Conservation (phyloP, 2,113 vertebrate genomes). For the Otolemur garnettii region DNA sequence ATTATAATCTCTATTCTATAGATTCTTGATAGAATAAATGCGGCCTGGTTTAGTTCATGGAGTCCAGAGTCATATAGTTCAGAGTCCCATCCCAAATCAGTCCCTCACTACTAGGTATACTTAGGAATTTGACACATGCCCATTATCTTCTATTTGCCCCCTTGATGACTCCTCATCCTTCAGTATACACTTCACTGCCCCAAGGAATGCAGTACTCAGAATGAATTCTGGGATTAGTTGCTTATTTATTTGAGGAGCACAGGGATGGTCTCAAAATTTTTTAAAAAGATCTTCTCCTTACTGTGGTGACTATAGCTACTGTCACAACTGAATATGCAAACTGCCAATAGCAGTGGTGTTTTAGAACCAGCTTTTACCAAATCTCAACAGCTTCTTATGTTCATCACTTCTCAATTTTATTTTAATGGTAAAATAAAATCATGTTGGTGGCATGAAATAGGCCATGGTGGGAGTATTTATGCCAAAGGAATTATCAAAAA, state of each 20-base stretch:
- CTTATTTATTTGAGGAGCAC: background rate
- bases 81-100: background rate
- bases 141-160: accelerated
- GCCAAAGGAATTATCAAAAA: background rate
- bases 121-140: background rate
- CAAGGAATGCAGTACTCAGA: background rate
- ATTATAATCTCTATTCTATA: background rate
- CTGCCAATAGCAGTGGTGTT: accelerated
- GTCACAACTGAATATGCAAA: background rate
- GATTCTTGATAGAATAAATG: background rate
- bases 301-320: background rate
- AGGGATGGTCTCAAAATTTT: background rate
- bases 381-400: background rate
- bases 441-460: background rate
- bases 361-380: background rate
- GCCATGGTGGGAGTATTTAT: background rate
- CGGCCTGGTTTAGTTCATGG: background rate
- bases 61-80: accelerated
- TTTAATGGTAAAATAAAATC: background rate
- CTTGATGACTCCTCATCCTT: background rate
- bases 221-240: background rate
- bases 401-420: background rate
- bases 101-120: background rate
- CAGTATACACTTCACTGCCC: background rate
- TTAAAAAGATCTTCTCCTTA: background rate